phyloP scores from a whole-genome alignment of 2,113 vertebrate genomes.

The human (Homo sapiens) region GRCh38 chrX:148923001-148923500 shows the following conservation, averaged over 20 bases:
- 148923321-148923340: not conserved
- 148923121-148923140: constrained; percentile 61
- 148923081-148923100: not conserved
- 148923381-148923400: not conserved
- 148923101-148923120: constrained; percentile 42
- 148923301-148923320: not conserved
- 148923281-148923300: not conserved
- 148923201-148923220: not conserved
- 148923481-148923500: not conserved
- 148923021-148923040: constrained; percentile 65
- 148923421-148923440: not conserved
- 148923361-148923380: not conserved
- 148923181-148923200: constrained; percentile 55
- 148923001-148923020: constrained; percentile 28
- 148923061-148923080: constrained; percentile 43
- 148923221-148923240: not conserved
- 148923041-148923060: constrained; percentile 69
- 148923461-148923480: not conserved
- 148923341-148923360: not conserved
- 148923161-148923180: constrained; percentile 63
- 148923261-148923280: not conserved
- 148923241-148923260: not conserved
- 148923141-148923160: constrained; percentile 50
- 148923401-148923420: constrained; percentile 33
- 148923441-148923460: not conserved